A percentile compares a stretch with the other conserved stretches of the same genome.
Evolutionary conservation across 2,113 vertebrate genomes (phyloP).

Genomic region (Loxodonta africana): DNA sequence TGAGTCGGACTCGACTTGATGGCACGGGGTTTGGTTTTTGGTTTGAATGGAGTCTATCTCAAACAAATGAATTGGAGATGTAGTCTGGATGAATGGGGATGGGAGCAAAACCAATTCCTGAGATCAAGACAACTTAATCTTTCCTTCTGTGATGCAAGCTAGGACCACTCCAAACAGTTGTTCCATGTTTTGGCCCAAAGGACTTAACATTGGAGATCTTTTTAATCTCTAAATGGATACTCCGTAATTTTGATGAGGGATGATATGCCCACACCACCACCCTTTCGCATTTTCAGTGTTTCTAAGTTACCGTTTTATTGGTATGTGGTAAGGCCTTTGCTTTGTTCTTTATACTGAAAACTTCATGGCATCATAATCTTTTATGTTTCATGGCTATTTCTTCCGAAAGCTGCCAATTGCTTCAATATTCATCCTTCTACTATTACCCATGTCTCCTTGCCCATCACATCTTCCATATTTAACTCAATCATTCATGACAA

Average conservation of each 20-base stretch:
- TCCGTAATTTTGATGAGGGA: background rate
- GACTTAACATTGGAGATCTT: background rate
- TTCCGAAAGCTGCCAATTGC: constrained; percentile 10
- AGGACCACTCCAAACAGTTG: background rate
- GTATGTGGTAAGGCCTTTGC: background rate
- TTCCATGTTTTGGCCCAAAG: background rate
- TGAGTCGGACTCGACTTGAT: too few relatives aligned
- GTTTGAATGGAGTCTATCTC: background rate
- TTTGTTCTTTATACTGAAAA: constrained; percentile 45
- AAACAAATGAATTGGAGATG: constrained; percentile 22
- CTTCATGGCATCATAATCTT: background rate
- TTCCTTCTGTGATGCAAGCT: background rate
- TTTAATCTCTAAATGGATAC: background rate
- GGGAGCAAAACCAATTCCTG: background rate
- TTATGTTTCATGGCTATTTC: background rate
- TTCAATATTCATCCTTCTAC: background rate
- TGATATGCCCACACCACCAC: background rate
- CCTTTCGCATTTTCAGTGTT: background rate
- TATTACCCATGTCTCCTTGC: background rate
- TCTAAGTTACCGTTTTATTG: background rate
- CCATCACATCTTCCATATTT: constrained; percentile 1
- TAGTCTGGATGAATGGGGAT: background rate
- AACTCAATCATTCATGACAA: background rate
- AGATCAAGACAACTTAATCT: background rate
- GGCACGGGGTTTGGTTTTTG: too few relatives aligned